phyloP scores from a whole-genome alignment of 2,113 vertebrate species.

The Spea multiplicata region DNA sequence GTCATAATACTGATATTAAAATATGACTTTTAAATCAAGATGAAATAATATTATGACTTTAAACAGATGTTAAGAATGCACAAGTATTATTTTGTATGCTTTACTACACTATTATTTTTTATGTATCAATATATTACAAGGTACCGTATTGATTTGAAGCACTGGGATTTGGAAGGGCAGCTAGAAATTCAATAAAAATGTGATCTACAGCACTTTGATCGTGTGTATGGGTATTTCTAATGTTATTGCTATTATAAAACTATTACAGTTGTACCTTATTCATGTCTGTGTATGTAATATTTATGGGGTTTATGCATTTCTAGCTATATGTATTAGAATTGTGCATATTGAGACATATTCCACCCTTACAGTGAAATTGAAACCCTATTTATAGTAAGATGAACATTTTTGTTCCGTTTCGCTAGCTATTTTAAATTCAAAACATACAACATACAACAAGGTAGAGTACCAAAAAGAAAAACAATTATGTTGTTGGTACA shows the following conservation, averaged over 20 bases:
- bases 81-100: conserved; percentile 36
- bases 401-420: too few species aligned
- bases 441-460: too few species aligned
- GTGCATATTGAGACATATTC: background rate
- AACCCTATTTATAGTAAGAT: too few species aligned
- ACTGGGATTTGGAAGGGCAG: conserved; percentile 46
- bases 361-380: background rate
- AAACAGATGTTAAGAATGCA: conserved; percentile 24
- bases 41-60: conserved; percentile 34
- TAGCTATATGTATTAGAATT: background rate
- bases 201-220: conserved; percentile 41
- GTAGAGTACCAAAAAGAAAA: too few species aligned
- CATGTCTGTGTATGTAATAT: conserved; percentile 30
- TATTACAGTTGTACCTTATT: conserved; percentile 32
- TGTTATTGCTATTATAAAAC: conserved; percentile 45
- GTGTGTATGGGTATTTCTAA: conserved; percentile 34
- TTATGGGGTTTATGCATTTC: conserved; percentile 15
- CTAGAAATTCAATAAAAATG: conserved; percentile 37
- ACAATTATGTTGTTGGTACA: too few species aligned
- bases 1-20: conserved; percentile 28
- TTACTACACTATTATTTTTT: conserved; percentile 46
- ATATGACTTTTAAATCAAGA: conserved; percentile 43
- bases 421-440: too few species aligned
- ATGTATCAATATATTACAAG: conserved; percentile 46
- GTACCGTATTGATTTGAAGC: conserved; percentile 45